phyloP scores from a whole-genome alignment of 2,888 invertebrate genomes.

The Fissipunctia ypsillon region DNA sequence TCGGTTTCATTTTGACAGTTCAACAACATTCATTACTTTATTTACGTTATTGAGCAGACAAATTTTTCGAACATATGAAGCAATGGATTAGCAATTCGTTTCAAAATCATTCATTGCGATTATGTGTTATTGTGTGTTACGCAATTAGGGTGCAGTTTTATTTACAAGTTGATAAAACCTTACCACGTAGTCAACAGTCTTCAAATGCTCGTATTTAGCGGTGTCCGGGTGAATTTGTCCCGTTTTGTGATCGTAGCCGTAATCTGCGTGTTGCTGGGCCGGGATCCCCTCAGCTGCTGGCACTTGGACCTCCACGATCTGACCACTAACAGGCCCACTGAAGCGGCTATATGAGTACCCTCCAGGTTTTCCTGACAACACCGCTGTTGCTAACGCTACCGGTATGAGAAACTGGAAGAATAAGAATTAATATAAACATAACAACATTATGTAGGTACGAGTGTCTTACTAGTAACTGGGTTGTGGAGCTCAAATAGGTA shows the following conservation, averaged over 20 bases:
- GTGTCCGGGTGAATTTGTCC: constrained; percentile 87
- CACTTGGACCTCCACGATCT: constrained; percentile 90
- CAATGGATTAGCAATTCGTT: no score
- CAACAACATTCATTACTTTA: no score
- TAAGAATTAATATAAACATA: background rate
- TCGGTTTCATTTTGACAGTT: no score
- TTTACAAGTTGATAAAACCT: constrained; percentile 12
- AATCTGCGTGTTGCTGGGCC: constrained; percentile 88
- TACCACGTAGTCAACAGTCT: constrained; percentile 92
- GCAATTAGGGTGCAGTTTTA: no score
- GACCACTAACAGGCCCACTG: constrained; percentile 93
- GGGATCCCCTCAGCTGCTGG: constrained; percentile 84
- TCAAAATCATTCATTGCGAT: no score
- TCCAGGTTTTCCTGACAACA: constrained; percentile 80
- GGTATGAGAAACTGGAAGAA: constrained; percentile 75
- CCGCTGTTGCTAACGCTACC: constrained; percentile 75
- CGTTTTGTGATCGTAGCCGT: constrained; percentile 87
- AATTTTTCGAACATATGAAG: no score
- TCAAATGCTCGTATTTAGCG: constrained; percentile 88
- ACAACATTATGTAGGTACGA: background rate
- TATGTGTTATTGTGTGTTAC: no score
- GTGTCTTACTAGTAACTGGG: background rate
- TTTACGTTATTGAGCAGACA: no score
- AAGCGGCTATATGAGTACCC: constrained; percentile 94
- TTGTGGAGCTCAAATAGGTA: background rate